phyloP scores from a whole-genome alignment of 2,797 vertebrate genomes.

The Tolypeutes matacus region DNA sequence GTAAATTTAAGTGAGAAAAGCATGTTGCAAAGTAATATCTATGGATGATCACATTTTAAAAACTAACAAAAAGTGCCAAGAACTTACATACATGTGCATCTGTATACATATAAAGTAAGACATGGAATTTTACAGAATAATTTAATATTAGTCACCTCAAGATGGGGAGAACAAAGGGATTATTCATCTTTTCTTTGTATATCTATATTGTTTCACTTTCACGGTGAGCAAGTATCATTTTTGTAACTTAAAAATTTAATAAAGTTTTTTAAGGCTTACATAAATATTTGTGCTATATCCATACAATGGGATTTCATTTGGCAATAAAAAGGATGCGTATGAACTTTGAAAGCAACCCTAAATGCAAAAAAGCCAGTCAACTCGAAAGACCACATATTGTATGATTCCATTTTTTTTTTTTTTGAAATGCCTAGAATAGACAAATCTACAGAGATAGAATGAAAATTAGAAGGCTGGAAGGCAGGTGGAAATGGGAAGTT shows the following conservation, averaged over 20 bases:
- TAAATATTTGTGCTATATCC: not conserved
- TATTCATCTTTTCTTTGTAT: constrained; percentile 33
- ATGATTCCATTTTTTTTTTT: constrained; percentile 32
- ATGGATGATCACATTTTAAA: not conserved
- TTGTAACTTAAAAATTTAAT: constrained; percentile 33
- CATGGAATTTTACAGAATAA: not conserved
- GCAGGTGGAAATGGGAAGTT: not conserved
- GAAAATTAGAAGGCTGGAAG: not conserved
- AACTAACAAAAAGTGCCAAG: constrained; percentile 3
- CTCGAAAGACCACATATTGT: not conserved
- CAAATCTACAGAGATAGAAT: not conserved
- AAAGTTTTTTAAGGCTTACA: not conserved
- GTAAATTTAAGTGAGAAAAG: not conserved
- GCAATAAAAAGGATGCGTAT: not conserved
- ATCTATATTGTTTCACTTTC: constrained; percentile 2
- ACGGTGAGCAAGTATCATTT: constrained; percentile 11
- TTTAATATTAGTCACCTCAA: not conserved
- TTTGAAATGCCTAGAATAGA: not conserved
- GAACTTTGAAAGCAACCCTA: not conserved
- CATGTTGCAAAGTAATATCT: not conserved
- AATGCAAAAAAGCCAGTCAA: constrained; percentile 7
- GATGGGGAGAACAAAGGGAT: not conserved
- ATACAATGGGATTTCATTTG: not conserved
- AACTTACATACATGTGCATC: not conserved
- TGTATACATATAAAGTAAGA: not conserved